Base-by-base conservation (phyloP, 2,888 invertebrate species). In the Apocheima hispidaria region DNA sequence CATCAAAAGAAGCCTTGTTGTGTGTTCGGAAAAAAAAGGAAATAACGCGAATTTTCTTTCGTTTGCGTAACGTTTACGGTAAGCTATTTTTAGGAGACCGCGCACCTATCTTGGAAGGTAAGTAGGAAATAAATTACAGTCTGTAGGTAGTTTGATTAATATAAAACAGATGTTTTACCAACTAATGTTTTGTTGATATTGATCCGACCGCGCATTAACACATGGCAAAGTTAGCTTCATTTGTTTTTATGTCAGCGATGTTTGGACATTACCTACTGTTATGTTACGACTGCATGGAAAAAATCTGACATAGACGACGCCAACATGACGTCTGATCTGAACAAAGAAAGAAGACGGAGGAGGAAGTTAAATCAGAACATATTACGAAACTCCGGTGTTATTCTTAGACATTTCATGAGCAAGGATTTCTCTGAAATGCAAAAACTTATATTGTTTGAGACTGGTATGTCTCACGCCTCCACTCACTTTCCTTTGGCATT, bases 151-250 rank as follows among this genome's bases (percentile, higher is more conserved):
- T 60, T 60, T 56, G 62, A 64, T 62, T 59, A 57, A 70, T 65
- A 61, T 35, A 61, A 66, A 63, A 63, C 70, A 70, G 70, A 70
- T 70, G 70, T 53, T 64, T 46, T 46, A 53, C 28, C 54, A 62
- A 60, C 60, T 38, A 54, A 63, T 63, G 69, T 51, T 62, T 60
- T 67, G 65, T 69, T 63, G 63, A 66, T 67, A 65, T 59, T 56
- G 49, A 57, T 60, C 59, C 41, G 49, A 43, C 52, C 44, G 56
- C 40, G 49, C 54, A 63, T 56, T 51, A 56, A 50, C 55, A 61
- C 43, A 46, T 58, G 63, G 63, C 23, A 58, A 55, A 14, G 50
- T 30, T 49, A 40, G 44, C 41, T 58, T 46, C 43, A 48, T 54
- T 48, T 57, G 60, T 65, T 40, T 65, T 44, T 60, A 57, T 60